A percentile compares a stretch with the other conserved stretches of the same genome.
phyloP scores from a whole-genome alignment of 2,113 vertebrate genomes.

The Cavia aperea region DNA sequence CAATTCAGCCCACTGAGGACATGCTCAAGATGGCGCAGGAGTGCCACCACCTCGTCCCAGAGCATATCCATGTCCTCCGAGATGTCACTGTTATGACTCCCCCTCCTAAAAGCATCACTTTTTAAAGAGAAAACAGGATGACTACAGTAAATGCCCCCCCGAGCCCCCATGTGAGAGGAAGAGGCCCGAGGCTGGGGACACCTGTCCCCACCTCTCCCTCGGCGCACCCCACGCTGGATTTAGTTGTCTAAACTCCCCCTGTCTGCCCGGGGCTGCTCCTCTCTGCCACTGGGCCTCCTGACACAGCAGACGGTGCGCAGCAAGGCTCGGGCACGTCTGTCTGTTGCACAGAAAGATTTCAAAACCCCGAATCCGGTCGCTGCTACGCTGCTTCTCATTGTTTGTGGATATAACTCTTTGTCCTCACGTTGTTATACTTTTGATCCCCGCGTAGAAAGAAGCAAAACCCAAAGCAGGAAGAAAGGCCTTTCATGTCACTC shows the following conservation, averaged over 20 bases:
- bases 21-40: accelerated
- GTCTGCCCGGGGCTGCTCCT: accelerated
- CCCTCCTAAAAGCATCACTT: not conserved
- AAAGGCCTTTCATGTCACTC: not conserved
- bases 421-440: not conserved
- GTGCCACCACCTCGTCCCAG: not conserved
- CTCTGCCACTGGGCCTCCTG: not conserved
- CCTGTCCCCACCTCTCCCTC: not conserved
- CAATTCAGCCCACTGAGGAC: too few relatives aligned
- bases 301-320: not conserved
- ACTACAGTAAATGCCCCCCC: not conserved
- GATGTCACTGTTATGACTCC: accelerated
- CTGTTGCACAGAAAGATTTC: not conserved
- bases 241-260: not conserved
- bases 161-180: accelerated
- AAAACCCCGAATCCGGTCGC: not conserved
- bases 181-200: not conserved
- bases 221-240: accelerated
- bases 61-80: not conserved
- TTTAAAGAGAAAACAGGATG: not conserved
- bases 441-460: conserved; percentile 42
- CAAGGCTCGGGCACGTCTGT: not conserved
- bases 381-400: not conserved
- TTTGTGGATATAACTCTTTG: conserved; percentile 29
- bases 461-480: conserved; percentile 29